Conservation (phyloP, 92 coral and sea anemone species). For the Metridium senile region DNA sequence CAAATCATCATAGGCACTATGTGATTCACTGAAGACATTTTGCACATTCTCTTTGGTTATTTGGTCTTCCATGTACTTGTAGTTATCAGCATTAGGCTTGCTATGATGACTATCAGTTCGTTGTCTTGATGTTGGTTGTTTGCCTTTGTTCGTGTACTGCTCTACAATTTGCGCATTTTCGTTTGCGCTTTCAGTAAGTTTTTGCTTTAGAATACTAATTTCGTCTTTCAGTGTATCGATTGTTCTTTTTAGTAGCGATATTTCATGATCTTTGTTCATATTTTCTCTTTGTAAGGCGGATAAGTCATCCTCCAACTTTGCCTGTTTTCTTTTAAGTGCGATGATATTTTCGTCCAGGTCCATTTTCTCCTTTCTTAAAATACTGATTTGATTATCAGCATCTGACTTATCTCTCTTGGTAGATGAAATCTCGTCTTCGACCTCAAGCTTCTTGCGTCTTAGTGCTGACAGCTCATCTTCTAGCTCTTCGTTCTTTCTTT, state of each 20-base stretch:
- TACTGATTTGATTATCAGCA: constrained; percentile 73
- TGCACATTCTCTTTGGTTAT: constrained; percentile 10
- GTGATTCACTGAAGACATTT: constrained; percentile 20
- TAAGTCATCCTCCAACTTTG: constrained; percentile 68
- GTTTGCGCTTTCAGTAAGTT: not conserved
- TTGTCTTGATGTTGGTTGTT: constrained; percentile 22
- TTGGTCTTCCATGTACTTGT: constrained; percentile 23
- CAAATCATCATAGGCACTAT: constrained; percentile 10
- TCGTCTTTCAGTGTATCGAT: constrained; percentile 60
- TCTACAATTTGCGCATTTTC: constrained; percentile 4
- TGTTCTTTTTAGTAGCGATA: constrained; percentile 57
- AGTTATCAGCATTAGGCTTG: constrained; percentile 11
- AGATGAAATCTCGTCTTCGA: constrained; percentile 92
- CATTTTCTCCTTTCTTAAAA: constrained; percentile 63
- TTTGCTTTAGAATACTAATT: constrained; percentile 26
- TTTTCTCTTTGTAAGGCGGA: constrained; percentile 80
- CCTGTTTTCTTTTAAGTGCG: constrained; percentile 58
- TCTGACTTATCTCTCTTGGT: constrained; percentile 89
- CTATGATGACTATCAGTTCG: not conserved
- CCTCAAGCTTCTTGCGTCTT: constrained; percentile 76
- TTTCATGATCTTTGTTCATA: constrained; percentile 74
- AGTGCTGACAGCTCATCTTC: constrained; percentile 78
- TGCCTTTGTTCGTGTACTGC: constrained; percentile 29
- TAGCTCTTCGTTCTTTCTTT: constrained; percentile 83
- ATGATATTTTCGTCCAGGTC: constrained; percentile 66